Percentiles rank a stretch among this genome's conserved stretches.
These are phyloP conservation scores for Spisula subtruncata DNA, from an alignment of 2,888 invertebrate species.

Conservation along the genomic window DNA sequence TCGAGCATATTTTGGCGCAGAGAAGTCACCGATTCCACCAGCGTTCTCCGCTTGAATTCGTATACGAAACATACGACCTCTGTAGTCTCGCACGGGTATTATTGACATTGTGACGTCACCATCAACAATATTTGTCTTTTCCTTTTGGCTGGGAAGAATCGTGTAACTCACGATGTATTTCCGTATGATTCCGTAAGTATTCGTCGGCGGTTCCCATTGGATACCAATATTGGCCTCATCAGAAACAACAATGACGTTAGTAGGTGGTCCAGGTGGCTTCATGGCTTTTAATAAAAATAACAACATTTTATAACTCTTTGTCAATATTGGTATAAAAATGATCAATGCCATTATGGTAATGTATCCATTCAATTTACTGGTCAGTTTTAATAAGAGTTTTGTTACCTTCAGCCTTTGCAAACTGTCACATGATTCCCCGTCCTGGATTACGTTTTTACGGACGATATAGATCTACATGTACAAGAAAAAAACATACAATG, in stretches of 20 bases:
- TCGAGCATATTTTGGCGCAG: slow-evolving; percentile 54
- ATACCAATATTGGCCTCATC: slow-evolving; percentile 55
- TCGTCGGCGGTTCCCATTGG: slow-evolving; percentile 59
- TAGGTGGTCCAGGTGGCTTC: slow-evolving; percentile 48
- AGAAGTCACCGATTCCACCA: slow-evolving; percentile 48
- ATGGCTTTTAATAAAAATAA: slow-evolving; percentile 33
- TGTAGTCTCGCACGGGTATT: slow-evolving; percentile 41
- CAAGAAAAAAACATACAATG: no score
- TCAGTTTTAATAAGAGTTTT: no score
- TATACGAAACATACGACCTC: slow-evolving; percentile 54
- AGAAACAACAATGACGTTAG: slow-evolving; percentile 45
- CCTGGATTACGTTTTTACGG: no score
- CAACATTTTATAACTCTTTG: neutral
- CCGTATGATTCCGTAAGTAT: slow-evolving; percentile 54
- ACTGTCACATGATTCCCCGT: no score
- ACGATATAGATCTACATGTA: no score
- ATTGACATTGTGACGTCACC: slow-evolving; percentile 48
- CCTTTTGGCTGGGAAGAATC: slow-evolving; percentile 56
- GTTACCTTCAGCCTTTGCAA: no score
- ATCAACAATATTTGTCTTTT: slow-evolving; percentile 33
- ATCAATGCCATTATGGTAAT: no score
- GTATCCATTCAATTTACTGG: no score
- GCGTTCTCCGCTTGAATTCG: slow-evolving; percentile 54
- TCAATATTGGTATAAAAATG: no score
- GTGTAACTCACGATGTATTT: slow-evolving; percentile 56